These are phyloP conservation scores for Oreortyx pictus DNA, from an alignment of 2,797 vertebrate species.

Conservation along the genomic window DNA sequence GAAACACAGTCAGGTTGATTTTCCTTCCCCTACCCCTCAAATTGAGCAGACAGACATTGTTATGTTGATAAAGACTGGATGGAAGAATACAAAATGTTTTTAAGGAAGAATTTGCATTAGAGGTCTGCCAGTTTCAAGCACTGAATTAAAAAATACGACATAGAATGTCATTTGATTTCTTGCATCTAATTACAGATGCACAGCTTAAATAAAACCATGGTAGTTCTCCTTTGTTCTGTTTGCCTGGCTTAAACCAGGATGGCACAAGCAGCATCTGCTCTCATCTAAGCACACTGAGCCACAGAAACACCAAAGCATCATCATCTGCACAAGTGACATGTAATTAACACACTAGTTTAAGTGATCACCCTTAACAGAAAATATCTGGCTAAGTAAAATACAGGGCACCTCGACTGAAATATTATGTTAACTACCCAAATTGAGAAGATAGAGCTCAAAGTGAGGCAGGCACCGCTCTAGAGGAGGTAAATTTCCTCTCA, in stretches of 20 bases:
- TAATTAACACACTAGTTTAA: not conserved
- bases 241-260: not conserved
- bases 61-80: not conserved
- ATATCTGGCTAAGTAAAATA: not conserved
- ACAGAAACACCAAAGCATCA: not conserved
- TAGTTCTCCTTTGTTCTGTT: fast-evolving
- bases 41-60: not conserved
- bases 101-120: not conserved
- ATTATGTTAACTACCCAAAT: not conserved
- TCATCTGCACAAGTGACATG: not conserved
- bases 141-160: not conserved
- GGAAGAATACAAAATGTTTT: not conserved
- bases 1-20: not conserved
- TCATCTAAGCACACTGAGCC: not conserved
- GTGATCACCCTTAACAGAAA: not conserved
- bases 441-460: not conserved
- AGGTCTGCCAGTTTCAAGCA: not conserved
- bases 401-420: not conserved
- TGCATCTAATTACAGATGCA: not conserved
- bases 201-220: not conserved
- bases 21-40: not conserved
- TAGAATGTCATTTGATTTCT: not conserved
- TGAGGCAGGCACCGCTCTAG: not conserved
- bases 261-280: not conserved
- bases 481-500: fast-evolving